Percentiles rank a stretch among this genome's conserved stretches.
Evolutionary conservation across 2,797 vertebrate genomes (phyloP).

Genomic region (Xenentodon cancila): DNA sequence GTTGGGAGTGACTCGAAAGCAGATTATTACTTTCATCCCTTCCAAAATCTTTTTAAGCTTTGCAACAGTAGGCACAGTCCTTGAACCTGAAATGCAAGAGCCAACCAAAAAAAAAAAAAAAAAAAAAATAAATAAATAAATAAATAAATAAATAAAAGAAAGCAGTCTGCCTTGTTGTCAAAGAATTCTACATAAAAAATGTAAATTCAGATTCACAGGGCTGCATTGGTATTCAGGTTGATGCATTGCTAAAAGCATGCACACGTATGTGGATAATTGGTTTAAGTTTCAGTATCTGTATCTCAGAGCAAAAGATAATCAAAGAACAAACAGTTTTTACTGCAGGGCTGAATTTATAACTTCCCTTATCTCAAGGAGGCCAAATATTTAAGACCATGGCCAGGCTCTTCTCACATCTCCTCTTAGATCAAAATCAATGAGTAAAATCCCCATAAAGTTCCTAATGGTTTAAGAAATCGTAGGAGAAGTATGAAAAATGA

Average conservation of each 20-base stretch:
- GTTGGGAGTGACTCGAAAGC: conserved; percentile 72
- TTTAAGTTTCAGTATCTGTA: conserved; percentile 60
- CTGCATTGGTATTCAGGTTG: conserved; percentile 68
- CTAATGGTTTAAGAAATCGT: conserved; percentile 72
- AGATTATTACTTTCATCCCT: conserved; percentile 74
- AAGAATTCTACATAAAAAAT: conserved; percentile 47
- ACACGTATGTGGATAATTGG: conserved; percentile 71
- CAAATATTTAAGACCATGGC: conserved; percentile 56
- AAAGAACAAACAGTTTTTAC: conserved; percentile 44
- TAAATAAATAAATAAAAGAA: too few species aligned
- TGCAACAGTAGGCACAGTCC: conserved; percentile 69
- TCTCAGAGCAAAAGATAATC: conserved; percentile 60
- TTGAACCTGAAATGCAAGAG: conserved; percentile 64
- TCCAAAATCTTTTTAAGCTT: conserved; percentile 66
- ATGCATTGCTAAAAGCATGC: conserved; percentile 54
- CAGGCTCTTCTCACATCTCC: conserved; percentile 48
- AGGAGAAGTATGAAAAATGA: conserved; percentile 43
- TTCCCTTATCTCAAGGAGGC: conserved; percentile 73
- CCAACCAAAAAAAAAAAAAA: conserved; percentile 39
- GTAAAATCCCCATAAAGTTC: conserved; percentile 68
- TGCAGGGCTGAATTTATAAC: conserved; percentile 45
- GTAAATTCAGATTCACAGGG: conserved; percentile 53
- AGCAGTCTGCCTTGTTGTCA: conserved; percentile 62
- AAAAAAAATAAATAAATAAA: too few species aligned
- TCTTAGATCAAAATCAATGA: conserved; percentile 56